These are phyloP conservation scores for Halocynthia roretzi DNA, from an alignment of 23 tunicate genomes.

Conservation along the genomic window DNA sequence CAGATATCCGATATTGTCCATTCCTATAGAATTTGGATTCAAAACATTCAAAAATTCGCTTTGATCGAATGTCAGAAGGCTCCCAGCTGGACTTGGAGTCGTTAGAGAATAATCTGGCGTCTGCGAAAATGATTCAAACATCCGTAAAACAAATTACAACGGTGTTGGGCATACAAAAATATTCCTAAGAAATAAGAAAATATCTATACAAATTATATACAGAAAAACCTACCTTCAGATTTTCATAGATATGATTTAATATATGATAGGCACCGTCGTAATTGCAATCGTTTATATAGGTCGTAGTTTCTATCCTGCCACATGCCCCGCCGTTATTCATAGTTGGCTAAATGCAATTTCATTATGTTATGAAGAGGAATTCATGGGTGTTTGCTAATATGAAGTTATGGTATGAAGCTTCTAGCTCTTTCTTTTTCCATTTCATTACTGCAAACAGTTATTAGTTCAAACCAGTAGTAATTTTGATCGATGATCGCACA, in stretches of 20 bases:
- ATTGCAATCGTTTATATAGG: constrained; percentile 60
- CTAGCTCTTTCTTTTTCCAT: no score
- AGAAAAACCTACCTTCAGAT: constrained; percentile 29
- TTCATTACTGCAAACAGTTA: no score
- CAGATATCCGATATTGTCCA: constrained; percentile 57
- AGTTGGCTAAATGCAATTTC: constrained; percentile 48
- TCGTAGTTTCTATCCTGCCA: constrained; percentile 12
- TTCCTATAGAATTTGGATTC: constrained; percentile 14
- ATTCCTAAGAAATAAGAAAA: no score
- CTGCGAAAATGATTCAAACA: background rate
- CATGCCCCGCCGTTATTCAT: constrained; percentile 51
- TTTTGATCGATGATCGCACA: no score
- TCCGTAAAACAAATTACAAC: no score
- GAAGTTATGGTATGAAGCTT: no score
- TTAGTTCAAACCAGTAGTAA: no score
- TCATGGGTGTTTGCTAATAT: no score
- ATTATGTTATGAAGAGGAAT: background rate
- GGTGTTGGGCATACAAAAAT: no score
- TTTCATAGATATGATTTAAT: constrained; percentile 41
- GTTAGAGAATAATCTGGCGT: constrained; percentile 16
- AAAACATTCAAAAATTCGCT: constrained; percentile 34
- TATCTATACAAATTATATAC: background rate
- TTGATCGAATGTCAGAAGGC: constrained; percentile 51
- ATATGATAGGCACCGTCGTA: constrained; percentile 56
- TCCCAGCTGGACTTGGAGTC: constrained; percentile 2